phyloP scores from a whole-genome alignment of 2,797 vertebrate species.

The Pseudochromis fuscus region DNA sequence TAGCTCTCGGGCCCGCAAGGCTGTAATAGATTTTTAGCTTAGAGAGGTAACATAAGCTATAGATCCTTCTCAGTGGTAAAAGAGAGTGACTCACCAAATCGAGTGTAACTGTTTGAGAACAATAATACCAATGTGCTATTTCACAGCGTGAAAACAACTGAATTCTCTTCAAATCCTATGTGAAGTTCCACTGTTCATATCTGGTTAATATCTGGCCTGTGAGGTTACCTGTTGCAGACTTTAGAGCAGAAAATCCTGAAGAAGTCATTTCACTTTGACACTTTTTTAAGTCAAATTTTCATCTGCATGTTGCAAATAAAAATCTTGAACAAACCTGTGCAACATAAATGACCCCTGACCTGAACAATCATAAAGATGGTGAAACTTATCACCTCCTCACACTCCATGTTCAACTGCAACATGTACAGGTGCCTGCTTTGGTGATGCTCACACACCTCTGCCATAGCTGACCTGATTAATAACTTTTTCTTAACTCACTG shows the following conservation, averaged over 20 bases:
- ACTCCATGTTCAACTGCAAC: too few relatives aligned
- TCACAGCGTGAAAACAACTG: constrained; percentile 31
- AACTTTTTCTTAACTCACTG: too few relatives aligned
- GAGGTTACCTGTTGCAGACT: constrained; percentile 5
- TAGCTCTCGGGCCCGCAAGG: constrained; percentile 71
- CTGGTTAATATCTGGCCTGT: constrained; percentile 4
- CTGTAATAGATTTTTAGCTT: constrained; percentile 83
- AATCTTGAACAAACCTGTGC: too few relatives aligned
- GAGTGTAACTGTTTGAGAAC: constrained; percentile 55
- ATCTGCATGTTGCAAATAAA: too few relatives aligned
- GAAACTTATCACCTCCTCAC: too few relatives aligned
- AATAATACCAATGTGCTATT: constrained; percentile 45
- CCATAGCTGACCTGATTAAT: neutral
- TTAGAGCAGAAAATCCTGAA: neutral
- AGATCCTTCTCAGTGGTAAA: constrained; percentile 72
- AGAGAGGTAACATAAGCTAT: constrained; percentile 77
- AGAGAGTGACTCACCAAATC: constrained; percentile 66
- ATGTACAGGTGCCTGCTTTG: too few relatives aligned
- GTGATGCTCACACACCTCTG: too few relatives aligned
- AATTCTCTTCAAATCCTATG: constrained; percentile 10
- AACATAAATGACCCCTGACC: too few relatives aligned
- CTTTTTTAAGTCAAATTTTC: too few relatives aligned
- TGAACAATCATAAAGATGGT: too few relatives aligned
- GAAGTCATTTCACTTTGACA: too few relatives aligned
- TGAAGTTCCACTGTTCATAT: constrained; percentile 9